Percentiles rank a stretch among this genome's conserved stretches.
These are phyloP conservation scores for Galaxea fascicularis DNA, from an alignment of 92 coral and sea anemone species.

Conservation along the genomic window DNA sequence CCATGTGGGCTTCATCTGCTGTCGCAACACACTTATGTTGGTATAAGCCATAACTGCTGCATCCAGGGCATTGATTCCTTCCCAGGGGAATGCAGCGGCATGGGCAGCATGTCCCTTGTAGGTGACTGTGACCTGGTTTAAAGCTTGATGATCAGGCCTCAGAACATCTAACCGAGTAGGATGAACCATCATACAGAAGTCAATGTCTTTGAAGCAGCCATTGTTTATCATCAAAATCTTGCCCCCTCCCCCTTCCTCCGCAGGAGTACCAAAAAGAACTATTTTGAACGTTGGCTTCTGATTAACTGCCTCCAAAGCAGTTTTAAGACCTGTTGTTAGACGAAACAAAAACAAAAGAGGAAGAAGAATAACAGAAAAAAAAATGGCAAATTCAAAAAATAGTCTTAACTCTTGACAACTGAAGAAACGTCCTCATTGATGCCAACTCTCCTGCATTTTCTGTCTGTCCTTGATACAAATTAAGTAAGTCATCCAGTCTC, in stretches of 20 bases:
- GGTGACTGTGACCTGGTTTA: slow-evolving; percentile 42
- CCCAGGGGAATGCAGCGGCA: slow-evolving; percentile 97
- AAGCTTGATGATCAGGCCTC: slow-evolving; percentile 60
- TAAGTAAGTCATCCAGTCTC: too few relatives aligned
- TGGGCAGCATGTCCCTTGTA: slow-evolving; percentile 88
- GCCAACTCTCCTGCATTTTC: too few relatives aligned
- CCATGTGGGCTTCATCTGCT: slow-evolving; percentile 96
- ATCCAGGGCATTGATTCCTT: slow-evolving; percentile 91
- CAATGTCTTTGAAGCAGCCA: slow-evolving; percentile 83
- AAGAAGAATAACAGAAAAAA: too few relatives aligned
- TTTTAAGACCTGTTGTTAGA: slow-evolving; percentile 69
- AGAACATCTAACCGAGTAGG: slow-evolving; percentile 67
- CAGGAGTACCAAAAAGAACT: slow-evolving; percentile 84
- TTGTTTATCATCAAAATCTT: slow-evolving; percentile 81
- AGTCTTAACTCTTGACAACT: too few relatives aligned
- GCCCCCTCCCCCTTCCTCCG: slow-evolving; percentile 88
- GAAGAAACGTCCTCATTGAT: too few relatives aligned
- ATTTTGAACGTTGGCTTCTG: slow-evolving; percentile 62
- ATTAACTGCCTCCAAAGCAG: slow-evolving; percentile 69
- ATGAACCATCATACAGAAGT: slow-evolving; percentile 90
- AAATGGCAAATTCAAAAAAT: too few relatives aligned
- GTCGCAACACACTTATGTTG: slow-evolving; percentile 76
- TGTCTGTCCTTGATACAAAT: too few relatives aligned
- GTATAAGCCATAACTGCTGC: slow-evolving; percentile 86
- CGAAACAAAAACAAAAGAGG: too few relatives aligned